Evolutionary conservation across 2,797 vertebrate genomes (phyloP).

Genomic region (Anguilla marmorata): DNA sequence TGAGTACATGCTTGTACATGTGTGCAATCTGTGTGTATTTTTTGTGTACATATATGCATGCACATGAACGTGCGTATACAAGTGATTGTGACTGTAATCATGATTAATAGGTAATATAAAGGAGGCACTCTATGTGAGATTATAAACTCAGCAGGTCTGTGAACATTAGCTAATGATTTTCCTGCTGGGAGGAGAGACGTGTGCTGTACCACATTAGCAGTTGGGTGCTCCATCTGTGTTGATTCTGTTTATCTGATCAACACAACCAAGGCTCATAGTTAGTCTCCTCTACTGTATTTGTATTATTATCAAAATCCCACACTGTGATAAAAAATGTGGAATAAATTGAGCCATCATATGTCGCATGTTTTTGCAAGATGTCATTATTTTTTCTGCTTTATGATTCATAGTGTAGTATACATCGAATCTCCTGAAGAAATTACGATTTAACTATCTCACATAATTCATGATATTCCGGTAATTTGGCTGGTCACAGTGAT

Average conservation of each 20-base stretch:
- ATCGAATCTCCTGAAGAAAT: background rate
- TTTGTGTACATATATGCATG: conserved; percentile 31
- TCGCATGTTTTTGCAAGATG: background rate
- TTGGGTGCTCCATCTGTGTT: conserved; percentile 64
- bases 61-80: conserved; percentile 25
- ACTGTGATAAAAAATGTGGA: background rate
- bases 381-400: background rate
- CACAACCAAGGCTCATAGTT: background rate
- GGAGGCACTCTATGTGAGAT: conserved; percentile 69
- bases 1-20: background rate
- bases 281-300: background rate
- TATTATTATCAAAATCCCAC: background rate
- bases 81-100: conserved; percentile 19
- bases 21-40: conserved; percentile 10
- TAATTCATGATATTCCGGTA: background rate
- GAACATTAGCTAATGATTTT: conserved; percentile 74
- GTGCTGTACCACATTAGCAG: conserved; percentile 50
- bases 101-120: conserved; percentile 59
- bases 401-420: background rate
- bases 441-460: background rate
- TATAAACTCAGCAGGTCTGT: conserved; percentile 73
- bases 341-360: background rate
- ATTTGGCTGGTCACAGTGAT: background rate
- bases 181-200: conserved; percentile 67
- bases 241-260: conserved; percentile 51